Evolutionary conservation across 35 echinoderm and acorn worm species (phyloP).

Genomic region (Chiridota heheva): DNA sequence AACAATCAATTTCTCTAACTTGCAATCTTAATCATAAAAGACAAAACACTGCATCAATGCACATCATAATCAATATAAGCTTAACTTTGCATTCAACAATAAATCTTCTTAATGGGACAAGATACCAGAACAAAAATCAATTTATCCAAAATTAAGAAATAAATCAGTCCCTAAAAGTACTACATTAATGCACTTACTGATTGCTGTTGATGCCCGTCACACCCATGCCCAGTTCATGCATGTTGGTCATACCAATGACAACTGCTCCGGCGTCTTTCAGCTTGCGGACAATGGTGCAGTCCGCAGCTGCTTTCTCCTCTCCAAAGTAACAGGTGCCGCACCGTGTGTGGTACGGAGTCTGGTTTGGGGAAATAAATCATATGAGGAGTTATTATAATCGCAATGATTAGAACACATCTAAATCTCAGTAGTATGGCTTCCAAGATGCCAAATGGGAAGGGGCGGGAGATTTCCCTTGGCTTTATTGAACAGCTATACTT

Average conservation of each 20-base stretch:
- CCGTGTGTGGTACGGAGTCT: conserved; percentile 62
- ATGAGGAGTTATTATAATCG: no score
- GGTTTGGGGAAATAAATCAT: conserved; percentile 19
- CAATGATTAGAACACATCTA: no score
- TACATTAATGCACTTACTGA: conserved; percentile 47
- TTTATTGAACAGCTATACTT: no score
- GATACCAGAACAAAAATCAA: not conserved
- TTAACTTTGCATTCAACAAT: not conserved
- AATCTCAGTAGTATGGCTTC: no score
- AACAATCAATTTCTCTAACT: no score
- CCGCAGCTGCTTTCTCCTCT: conserved; percentile 29
- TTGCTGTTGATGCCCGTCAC: conserved; percentile 72
- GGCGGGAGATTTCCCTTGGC: no score
- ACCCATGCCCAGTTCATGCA: conserved; percentile 91
- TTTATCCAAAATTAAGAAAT: not conserved
- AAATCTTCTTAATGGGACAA: not conserved
- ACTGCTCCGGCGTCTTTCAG: conserved; percentile 75
- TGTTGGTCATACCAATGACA: conserved; percentile 78
- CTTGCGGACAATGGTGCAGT: conserved; percentile 60
- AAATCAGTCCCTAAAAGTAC: not conserved
- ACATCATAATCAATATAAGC: not conserved
- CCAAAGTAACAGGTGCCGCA: conserved; percentile 57
- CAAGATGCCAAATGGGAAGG: no score
- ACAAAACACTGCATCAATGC: no score
- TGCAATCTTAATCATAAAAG: no score